Evolutionary conservation across 2,888 invertebrate genomes (phyloP).

Genomic region (Eupithecia inturbata): DNA sequence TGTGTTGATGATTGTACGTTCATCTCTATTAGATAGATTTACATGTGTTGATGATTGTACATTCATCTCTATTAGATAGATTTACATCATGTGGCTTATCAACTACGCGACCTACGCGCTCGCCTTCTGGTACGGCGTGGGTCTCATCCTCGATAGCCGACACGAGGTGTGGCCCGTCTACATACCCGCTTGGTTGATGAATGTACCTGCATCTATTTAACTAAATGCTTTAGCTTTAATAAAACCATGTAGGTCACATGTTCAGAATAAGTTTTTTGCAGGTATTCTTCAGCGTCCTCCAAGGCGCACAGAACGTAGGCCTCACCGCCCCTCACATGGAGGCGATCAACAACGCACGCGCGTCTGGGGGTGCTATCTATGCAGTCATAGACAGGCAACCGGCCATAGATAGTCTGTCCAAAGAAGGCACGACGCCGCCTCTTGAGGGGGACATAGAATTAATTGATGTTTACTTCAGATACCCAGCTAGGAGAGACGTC

Average conservation of each 20-base stretch:
- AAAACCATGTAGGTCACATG: neutral
- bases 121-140: slow-evolving; percentile 92
- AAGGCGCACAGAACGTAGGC: slow-evolving; percentile 91
- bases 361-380: slow-evolving; percentile 89
- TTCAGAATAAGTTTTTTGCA: slow-evolving; percentile 50
- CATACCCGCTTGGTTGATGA: slow-evolving; percentile 88
- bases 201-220: slow-evolving; percentile 78
- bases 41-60: slow-evolving; percentile 87
- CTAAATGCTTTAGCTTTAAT: neutral
- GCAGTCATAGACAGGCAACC: slow-evolving; percentile 89
- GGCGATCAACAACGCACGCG: slow-evolving; percentile 87
- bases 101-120: slow-evolving; percentile 89
- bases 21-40: neutral
- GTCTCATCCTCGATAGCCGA: slow-evolving; percentile 87
- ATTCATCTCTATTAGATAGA: slow-evolving; percentile 44
- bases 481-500: slow-evolving; percentile 90
- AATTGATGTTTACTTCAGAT: slow-evolving; percentile 87
- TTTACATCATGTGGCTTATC: slow-evolving; percentile 88
- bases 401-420: slow-evolving; percentile 87
- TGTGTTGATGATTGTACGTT: slow-evolving; percentile 87
- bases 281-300: slow-evolving; percentile 91
- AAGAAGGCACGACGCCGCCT: slow-evolving; percentile 83
- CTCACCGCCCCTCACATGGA: slow-evolving; percentile 90
- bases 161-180: slow-evolving; percentile 83
- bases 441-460: slow-evolving; percentile 88